A percentile compares a stretch with the other conserved stretches of the same genome.
These are phyloP conservation scores for Phocoena sinus DNA, from an alignment of 2,113 vertebrate species.

Conservation along the genomic window DNA sequence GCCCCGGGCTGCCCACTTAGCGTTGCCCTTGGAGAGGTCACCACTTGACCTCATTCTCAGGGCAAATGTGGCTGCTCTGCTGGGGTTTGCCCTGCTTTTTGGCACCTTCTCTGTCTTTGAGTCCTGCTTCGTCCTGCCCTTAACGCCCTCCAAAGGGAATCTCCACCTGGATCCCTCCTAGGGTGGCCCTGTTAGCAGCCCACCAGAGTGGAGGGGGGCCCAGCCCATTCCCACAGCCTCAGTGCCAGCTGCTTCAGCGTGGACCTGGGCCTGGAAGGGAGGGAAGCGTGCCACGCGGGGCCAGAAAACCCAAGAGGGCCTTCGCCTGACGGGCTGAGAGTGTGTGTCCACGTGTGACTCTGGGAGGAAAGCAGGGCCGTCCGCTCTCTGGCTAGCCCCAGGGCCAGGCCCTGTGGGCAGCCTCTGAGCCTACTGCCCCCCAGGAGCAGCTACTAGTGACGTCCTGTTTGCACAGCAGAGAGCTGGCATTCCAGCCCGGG, in stretches of 20 bases:
- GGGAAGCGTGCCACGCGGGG: accelerated
- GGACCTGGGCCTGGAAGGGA: background rate
- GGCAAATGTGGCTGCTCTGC: background rate
- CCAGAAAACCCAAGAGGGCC: background rate
- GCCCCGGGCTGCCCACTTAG: background rate
- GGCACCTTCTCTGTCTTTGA: background rate
- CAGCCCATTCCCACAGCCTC: no score
- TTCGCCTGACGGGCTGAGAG: accelerated
- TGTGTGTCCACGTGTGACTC: accelerated
- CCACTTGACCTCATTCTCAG: background rate
- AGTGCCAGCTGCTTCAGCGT: accelerated
- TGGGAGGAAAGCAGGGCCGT: no score
- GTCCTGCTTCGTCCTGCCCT: background rate
- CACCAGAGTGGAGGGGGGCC: accelerated
- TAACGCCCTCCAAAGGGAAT: background rate
- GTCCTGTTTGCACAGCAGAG: background rate
- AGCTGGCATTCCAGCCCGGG: background rate
- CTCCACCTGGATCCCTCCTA: background rate
- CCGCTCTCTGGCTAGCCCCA: background rate
- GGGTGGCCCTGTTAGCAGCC: background rate
- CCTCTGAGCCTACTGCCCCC: accelerated
- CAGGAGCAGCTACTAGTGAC: background rate
- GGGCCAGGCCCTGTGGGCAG: background rate
- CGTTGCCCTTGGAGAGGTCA: background rate
- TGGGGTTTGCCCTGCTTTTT: background rate